These are phyloP conservation scores for Crotalus helleri DNA, from an alignment of 2,113 vertebrate species.

Conservation along the genomic window DNA sequence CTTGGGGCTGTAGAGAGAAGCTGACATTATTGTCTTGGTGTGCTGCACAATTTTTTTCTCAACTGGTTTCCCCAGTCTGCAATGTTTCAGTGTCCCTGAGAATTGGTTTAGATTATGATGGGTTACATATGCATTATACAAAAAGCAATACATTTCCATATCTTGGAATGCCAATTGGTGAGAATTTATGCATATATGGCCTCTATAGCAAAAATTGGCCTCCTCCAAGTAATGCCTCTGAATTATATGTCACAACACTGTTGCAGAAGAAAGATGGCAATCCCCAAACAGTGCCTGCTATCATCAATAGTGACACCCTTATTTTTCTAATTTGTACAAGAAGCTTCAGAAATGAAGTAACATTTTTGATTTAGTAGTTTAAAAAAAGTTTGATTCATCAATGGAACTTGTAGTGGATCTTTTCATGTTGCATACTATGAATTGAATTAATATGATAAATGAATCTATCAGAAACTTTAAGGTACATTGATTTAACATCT, in stretches of 20 bases:
- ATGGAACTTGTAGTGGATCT: background rate
- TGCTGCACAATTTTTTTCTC: background rate
- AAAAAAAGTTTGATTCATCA: background rate
- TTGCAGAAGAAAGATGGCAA: background rate
- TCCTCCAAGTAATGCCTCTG: background rate
- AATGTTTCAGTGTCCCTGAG: background rate
- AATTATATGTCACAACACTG: background rate
- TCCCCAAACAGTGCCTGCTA: background rate
- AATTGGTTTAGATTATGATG: background rate
- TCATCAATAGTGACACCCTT: background rate
- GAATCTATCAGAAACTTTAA: background rate
- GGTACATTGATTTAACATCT: background rate
- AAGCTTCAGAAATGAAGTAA: background rate
- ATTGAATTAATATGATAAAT: slow-evolving; percentile 16
- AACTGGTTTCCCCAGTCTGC: background rate
- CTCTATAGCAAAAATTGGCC: background rate
- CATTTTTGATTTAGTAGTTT: background rate
- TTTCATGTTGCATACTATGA: background rate
- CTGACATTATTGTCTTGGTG: background rate
- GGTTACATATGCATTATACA: background rate
- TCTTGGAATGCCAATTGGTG: background rate
- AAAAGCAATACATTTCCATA: background rate
- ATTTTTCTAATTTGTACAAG: background rate
- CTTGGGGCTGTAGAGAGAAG: background rate
- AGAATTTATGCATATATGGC: background rate